Conservation (phyloP, 1,140 invertebrate species). For the Trichonephila clavata region DNA sequence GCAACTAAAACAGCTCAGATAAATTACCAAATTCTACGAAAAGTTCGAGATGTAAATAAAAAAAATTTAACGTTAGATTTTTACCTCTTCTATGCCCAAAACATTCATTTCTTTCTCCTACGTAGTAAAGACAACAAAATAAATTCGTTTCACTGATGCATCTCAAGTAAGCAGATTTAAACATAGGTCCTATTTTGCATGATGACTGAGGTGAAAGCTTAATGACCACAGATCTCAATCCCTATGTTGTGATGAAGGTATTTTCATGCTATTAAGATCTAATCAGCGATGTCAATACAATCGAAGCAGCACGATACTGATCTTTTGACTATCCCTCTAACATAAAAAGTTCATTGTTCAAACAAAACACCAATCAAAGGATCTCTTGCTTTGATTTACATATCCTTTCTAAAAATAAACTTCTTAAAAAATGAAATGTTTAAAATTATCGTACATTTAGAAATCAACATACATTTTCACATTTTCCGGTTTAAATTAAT, state of each 20-base stretch:
- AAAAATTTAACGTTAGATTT: neutral
- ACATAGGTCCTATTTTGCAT: neutral
- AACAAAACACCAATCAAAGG: neutral
- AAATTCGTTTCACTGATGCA: neutral
- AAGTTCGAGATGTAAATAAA: neutral
- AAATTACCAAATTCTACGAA: neutral
- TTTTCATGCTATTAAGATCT: neutral
- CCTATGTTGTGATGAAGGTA: neutral
- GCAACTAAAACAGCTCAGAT: neutral
- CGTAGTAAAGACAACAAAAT: neutral
- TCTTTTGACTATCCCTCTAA: neutral
- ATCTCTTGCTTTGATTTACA: neutral
- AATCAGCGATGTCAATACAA: slow-evolving; percentile 10
- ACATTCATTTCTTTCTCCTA: too few relatives aligned
- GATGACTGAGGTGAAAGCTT: neutral
- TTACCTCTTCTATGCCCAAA: neutral
- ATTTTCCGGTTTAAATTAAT: too few relatives aligned
- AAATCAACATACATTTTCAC: too few relatives aligned
- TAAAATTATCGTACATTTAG: too few relatives aligned
- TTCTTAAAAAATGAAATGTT: too few relatives aligned
- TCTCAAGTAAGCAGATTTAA: neutral
- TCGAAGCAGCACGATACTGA: neutral
- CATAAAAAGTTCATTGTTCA: slow-evolving; percentile 2
- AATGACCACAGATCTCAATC: neutral
- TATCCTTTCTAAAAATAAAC: too few relatives aligned